Base-by-base conservation (phyloP, 1,140 invertebrate species). In the Tachypleus tridentatus region DNA sequence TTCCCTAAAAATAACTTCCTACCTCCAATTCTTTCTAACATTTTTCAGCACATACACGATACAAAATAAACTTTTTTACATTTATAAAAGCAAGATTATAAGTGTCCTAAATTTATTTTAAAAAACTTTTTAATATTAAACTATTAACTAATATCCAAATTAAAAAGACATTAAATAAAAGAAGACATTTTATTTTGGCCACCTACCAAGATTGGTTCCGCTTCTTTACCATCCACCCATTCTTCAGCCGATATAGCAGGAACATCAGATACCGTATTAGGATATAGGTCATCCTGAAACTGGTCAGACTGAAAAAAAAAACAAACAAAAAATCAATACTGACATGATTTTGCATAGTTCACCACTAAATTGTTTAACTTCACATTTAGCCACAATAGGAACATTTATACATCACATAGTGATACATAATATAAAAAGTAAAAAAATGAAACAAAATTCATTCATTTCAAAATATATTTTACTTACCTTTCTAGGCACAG, bases 221-320 rank as follows among this genome's bases (percentile, higher is more conserved):
- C 87, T 79, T 97, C 87, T 74, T 87, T 85, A 61, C 93, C 93
- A 49, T 77, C 80, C 60, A 92, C 82, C 94, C 95, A 98, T 77
- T 98, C 93, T 73, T 96, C 93, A 4, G 93, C 93, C 2, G 90
- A 87, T 57, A 93, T 80, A 5, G 91, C 87, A 52, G 94, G 86
- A 56, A 85, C 85, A 73, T 97, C 93, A 47, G 89, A 88, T 0
- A 91, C 77, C 11, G 96, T 98, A 78, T 98, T 94, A 0, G 97
- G 96, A 80, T 98, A 99, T 60, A 99, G 81, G 80, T 99, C 96
- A 80, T 97, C 93, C 85, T 99, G 96, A 82, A 98, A 98, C 64
- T 98, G 82, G 77, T 97, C 96, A 65, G 95, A 98, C 86, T 88
- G 73, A 57, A 78, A 76, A 70, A 68, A 67, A n/a, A n/a, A n/a